These are phyloP conservation scores for Maniola jurtina DNA, from an alignment of 1,140 invertebrate species.

Conservation along the genomic window DNA sequence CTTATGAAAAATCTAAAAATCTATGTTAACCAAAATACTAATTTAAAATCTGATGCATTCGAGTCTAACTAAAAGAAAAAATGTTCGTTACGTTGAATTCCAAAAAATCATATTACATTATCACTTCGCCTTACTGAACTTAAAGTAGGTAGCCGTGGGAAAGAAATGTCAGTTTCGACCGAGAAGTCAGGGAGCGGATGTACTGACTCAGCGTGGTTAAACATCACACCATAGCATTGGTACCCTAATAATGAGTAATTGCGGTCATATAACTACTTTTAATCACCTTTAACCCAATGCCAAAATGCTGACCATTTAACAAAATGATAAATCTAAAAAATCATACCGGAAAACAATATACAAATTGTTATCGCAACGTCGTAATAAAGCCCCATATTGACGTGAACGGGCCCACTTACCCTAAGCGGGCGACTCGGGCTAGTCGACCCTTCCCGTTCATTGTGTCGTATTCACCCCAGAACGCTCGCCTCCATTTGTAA, in stretches of 20 bases:
- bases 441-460: constrained; percentile 68
- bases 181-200: constrained; percentile 55
- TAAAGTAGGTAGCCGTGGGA: constrained; percentile 61
- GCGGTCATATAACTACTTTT: neutral
- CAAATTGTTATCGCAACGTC: constrained; percentile 67
- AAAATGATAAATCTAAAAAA: neutral
- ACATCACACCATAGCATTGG: constrained; percentile 5
- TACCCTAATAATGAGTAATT: neutral
- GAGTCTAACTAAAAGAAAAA: too few relatives aligned
- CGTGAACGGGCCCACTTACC: constrained; percentile 71
- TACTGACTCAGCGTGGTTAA: constrained; percentile 39
- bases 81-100: too few relatives aligned
- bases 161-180: constrained; percentile 55
- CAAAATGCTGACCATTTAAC: neutral
- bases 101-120: too few relatives aligned
- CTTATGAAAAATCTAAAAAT: too few relatives aligned
- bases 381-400: constrained; percentile 72
- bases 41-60: too few relatives aligned
- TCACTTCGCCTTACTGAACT: too few relatives aligned
- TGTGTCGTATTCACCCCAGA: constrained; percentile 73
- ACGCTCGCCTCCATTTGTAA: constrained; percentile 70
- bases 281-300: neutral
- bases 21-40: too few relatives aligned
- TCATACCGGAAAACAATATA: constrained; percentile 40
- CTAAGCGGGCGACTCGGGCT: constrained; percentile 54